Base-by-base conservation (phyloP, 2,888 invertebrate species). In the Tipula lateralis region DNA sequence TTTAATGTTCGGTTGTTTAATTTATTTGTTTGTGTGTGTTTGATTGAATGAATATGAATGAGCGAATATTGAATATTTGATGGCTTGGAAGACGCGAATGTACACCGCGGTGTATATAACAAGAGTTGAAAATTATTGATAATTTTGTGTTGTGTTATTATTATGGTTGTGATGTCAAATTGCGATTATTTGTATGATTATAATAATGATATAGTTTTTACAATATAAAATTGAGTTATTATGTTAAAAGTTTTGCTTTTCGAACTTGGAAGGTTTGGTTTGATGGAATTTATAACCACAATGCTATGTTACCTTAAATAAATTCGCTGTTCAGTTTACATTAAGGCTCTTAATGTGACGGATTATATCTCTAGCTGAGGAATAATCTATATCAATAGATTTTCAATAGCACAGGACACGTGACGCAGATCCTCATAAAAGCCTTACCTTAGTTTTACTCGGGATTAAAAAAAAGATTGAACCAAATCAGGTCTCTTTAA, bases 1-100 rank as follows among this genome's bases (percentile, higher is more conserved):
- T 66, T 66, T 66, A 66, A 66, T 66, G 66, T 66, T 44, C 44
- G 44, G 44, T 44, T 44, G n/a, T 44, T 44, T 44, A n/a, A 44
- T 44, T 44, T 44, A n/a, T 44, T 44, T 44, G n/a, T 44, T 44
- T 13, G n/a, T 44, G 44, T 44, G 44, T 44, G 44, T 66, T 24
- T 9, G 66, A 66, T 66, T 66, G 66, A 66, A 66, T 66, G 66
- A 19, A 66, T 66, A 66, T 66, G 66, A 66, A 66, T 24, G 66
- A 66, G 66, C 66, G 66, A 66, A 66, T 24, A 66, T 66, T 24
- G 24, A 66, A 66, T 66, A 9, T 19, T 66, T 66, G 66, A 66
- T 24, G 66, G 24, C 9, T 24, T n/a, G 24, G 66, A 66, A 66
- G 66, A 66, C 19, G 66, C 19, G 66, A 24, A 9, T 19, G 7